phyloP scores from a whole-genome alignment of 2,888 invertebrate genomes.

The Adela reaumurella region DNA sequence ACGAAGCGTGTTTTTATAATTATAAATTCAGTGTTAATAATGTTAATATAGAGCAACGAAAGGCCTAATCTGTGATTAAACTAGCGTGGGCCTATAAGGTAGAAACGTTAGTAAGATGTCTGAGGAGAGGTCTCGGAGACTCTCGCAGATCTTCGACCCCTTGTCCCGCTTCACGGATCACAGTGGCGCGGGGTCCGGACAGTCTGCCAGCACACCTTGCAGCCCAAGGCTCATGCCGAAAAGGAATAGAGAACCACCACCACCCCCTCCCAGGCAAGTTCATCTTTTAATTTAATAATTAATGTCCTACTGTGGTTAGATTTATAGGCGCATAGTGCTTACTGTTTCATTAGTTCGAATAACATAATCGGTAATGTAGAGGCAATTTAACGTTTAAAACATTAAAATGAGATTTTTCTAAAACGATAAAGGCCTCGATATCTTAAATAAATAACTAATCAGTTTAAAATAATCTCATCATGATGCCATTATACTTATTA shows the following conservation, averaged over 20 bases:
- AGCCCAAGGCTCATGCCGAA: slow-evolving; percentile 69
- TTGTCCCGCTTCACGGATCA: slow-evolving; percentile 70
- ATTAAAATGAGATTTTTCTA: no score
- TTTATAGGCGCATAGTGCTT: no score
- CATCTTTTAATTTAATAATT: slow-evolving; percentile 8
- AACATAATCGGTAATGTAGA: no score
- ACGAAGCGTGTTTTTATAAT: neutral
- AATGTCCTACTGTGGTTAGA: no score
- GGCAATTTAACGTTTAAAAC: no score
- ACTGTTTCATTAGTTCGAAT: slow-evolving; percentile 1
- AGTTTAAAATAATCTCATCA: no score
- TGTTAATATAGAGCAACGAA: neutral
- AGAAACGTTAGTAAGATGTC: slow-evolving; percentile 47
- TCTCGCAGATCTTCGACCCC: slow-evolving; percentile 82
- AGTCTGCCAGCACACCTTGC: slow-evolving; percentile 63
- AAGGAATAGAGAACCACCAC: slow-evolving; percentile 45
- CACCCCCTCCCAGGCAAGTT: slow-evolving; percentile 46
- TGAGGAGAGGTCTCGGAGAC: slow-evolving; percentile 66
- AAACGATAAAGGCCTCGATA: no score
- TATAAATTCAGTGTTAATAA: no score
- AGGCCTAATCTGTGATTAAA: neutral
- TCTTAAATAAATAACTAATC: no score
- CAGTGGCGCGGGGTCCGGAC: slow-evolving; percentile 34
- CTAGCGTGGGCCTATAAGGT: neutral
- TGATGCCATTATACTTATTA: no score